Conservation (phyloP, 2,113 vertebrate genomes). For the Mus musculus region GRCm39 chr17:56616501-56617000, state of each 20-base stretch:
- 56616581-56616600: neutral
- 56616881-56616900: too few species aligned
- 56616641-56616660: neutral
- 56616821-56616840: neutral
- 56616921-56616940: too few species aligned
- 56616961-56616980: too few species aligned
- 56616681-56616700: neutral
- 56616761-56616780: neutral
- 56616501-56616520: constrained; percentile 93
- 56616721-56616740: neutral
- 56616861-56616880: neutral
- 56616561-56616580: neutral
- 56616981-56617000: too few species aligned
- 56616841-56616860: neutral
- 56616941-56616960: too few species aligned
- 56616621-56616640: neutral
- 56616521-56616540: constrained; percentile 86
- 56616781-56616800: neutral
- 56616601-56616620: neutral
- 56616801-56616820: neutral
- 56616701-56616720: neutral
- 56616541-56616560: constrained; percentile 77
- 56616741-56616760: neutral
- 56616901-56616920: too few species aligned
- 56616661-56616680: neutral